Percentiles rank a stretch among this genome's conserved stretches.
Conservation (phyloP, 2,888 invertebrate genomes). For the Electrophaes corylata region DNA sequence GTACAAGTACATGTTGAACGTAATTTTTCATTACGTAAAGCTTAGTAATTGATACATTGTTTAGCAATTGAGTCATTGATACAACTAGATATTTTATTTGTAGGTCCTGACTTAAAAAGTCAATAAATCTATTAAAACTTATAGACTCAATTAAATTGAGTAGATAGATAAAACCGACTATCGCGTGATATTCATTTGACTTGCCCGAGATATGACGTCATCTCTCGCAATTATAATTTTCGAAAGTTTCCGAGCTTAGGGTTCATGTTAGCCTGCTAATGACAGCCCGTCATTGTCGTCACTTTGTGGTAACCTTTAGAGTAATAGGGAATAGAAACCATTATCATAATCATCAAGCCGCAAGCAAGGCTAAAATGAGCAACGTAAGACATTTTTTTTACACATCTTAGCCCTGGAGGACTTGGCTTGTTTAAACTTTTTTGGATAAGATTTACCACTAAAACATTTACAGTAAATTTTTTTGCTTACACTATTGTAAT, state of each 20-base stretch:
- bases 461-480: neutral
- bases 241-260: neutral
- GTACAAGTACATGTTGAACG: neutral
- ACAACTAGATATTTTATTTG: too few relatives aligned
- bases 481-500: neutral
- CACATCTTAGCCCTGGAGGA: conserved; percentile 11
- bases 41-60: too few relatives aligned
- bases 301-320: conserved; percentile 37
- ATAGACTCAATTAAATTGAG: too few relatives aligned
- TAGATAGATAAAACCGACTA: neutral
- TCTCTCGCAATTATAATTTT: neutral
- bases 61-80: too few relatives aligned
- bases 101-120: too few relatives aligned
- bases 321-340: conserved; percentile 7
- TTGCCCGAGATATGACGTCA: neutral
- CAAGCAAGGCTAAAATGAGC: too few relatives aligned
- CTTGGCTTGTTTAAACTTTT: conserved; percentile 16
- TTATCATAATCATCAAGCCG: too few relatives aligned
- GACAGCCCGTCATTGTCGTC: conserved; percentile 43
- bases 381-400: too few relatives aligned
- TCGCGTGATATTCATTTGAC: neutral
- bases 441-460: conserved; percentile 1
- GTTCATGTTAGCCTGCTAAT: conserved; percentile 46
- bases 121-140: too few relatives aligned
- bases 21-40: too few relatives aligned